Base-by-base conservation (phyloP, 2,888 invertebrate species). In the Pardosa pseudoannulata region DNA sequence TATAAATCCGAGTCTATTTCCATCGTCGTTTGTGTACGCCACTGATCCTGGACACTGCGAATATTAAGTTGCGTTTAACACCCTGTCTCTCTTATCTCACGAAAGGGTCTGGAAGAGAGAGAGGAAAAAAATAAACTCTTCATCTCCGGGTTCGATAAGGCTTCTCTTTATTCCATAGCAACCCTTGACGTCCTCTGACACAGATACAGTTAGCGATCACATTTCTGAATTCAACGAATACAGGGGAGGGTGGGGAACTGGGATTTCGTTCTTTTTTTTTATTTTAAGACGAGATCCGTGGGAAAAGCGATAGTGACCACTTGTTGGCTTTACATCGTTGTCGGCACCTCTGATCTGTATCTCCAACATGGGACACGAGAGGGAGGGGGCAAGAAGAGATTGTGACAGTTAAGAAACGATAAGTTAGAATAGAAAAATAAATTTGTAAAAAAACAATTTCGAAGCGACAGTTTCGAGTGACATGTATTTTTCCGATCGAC, bases 231-330 rank as follows among this genome's bases (percentile, higher is more conserved):
- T 79, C 71, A 39, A n/a, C 39, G 79, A 71, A 79, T 41, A 39
- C 36, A 29, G 62, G 41, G 56, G 11, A 32, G 67, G 11, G 56
- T 16, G 50, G 41, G 65, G 13, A 36, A 50, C 19, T 39, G 31
- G 19, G 3, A 31, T 46, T 36, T 46, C 16, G 16, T 11, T 0
- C 27, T 9, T n/a, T 19, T 46, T 23, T 39, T 9, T n/a, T 19
- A 31, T 23, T 39, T 27, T 32, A 78, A 78, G 70, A 28, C 31
- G 74, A 80, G 80, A 80, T 67, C 73, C 80, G 80, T 80, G 80
- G 80, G 80, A 80, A 80, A 67, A 74, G 67, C 56, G 80, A 80
- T 80, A 80, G 56, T 56, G 56, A 56, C 56, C 56, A 56, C 56
- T 56, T 56, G 56, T 56, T 56, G 16, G 56, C 56, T 56, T 1